Evolutionary conservation across 2,888 invertebrate species (phyloP).

Genomic region (Hypena proboscidalis): DNA sequence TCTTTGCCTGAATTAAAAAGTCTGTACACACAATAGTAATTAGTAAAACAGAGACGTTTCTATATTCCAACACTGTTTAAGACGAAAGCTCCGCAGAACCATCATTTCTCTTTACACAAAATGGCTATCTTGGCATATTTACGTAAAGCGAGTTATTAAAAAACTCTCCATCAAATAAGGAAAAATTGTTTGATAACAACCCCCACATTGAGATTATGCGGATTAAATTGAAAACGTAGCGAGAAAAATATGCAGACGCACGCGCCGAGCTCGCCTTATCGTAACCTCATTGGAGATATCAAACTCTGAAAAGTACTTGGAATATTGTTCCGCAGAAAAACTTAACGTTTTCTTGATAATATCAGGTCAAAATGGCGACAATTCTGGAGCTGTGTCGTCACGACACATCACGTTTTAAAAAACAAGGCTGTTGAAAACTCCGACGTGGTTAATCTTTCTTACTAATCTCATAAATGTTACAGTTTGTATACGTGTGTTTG

Average conservation of each 20-base stretch:
- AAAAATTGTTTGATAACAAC: conserved; percentile 54
- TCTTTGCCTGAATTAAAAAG: too few species aligned
- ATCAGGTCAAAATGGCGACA: conserved; percentile 10
- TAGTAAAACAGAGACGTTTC: too few species aligned
- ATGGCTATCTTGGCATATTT: conserved; percentile 16
- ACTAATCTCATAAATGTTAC: too few species aligned
- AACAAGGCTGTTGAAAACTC: too few species aligned
- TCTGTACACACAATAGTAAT: too few species aligned
- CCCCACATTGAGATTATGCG: conserved; percentile 51
- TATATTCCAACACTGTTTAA: not conserved
- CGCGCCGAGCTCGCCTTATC: conserved; percentile 59
- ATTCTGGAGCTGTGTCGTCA: too few species aligned
- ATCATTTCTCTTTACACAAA: conserved; percentile 15
- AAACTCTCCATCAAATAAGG: conserved; percentile 45
- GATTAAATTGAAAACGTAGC: conserved; percentile 63
- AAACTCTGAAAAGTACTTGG: conserved; percentile 43
- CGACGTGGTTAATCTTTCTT: too few species aligned
- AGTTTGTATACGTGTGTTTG: too few species aligned
- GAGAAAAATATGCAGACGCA: conserved; percentile 68
- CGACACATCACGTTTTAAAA: too few species aligned
- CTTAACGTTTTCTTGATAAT: conserved; percentile 35
- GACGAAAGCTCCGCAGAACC: not conserved
- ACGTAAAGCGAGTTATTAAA: conserved; percentile 28
- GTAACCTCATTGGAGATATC: conserved; percentile 59
- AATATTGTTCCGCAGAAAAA: conserved; percentile 49